Base-by-base conservation (phyloP, 2,113 vertebrate genomes). In the Phasianus colchicus region DNA sequence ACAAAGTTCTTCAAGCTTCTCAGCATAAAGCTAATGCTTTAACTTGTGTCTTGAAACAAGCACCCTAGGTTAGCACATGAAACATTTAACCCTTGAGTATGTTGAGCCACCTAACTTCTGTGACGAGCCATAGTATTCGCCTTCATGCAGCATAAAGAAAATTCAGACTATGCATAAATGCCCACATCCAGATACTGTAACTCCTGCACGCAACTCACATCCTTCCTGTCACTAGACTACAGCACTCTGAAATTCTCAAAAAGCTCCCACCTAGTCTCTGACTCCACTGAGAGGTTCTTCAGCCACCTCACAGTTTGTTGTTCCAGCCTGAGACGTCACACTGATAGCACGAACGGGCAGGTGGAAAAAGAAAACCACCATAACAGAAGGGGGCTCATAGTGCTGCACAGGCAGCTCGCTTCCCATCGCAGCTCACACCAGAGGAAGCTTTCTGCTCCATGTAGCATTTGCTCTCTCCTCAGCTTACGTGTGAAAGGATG, bases 1-100 rank as follows among this genome's bases (percentile, higher is more conserved):
- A n/a, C 40, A 22, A 86, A 67, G 24, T 42, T 50, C 63, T 45
- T 80, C 64, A 48, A 30, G 67, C n/a, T 87, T 85, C 81, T 84
- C 43, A 66, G 16, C 8, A 22, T 57, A 83, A 81, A 58, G 61
- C 22, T 78, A 64, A 67, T 18, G 34, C 64, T 60, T 83, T 60
- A 72, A 43, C 30, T 6, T 14, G 22, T 50, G 72, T 38, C 42
- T 54, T 22, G 10, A 77, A 88, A 77, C 13, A 72, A 64, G 10
- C 2, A 8, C 32, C 6, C 38, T 78, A 80, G 30, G 42, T 55
- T 76, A 84, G 79, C 38, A 45, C 29, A 20, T 27, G 42, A 80
- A 92, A 63, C 36, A 7, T 27, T 83, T 74, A 89, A 85, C 57
- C 30, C 30, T 60, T 11, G 24, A 29, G 3, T 29, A 32, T 34